Percentiles rank a stretch among this genome's conserved stretches.
Conservation (phyloP, 1,140 invertebrate species). For the Zaprionus nigranus region DNA sequence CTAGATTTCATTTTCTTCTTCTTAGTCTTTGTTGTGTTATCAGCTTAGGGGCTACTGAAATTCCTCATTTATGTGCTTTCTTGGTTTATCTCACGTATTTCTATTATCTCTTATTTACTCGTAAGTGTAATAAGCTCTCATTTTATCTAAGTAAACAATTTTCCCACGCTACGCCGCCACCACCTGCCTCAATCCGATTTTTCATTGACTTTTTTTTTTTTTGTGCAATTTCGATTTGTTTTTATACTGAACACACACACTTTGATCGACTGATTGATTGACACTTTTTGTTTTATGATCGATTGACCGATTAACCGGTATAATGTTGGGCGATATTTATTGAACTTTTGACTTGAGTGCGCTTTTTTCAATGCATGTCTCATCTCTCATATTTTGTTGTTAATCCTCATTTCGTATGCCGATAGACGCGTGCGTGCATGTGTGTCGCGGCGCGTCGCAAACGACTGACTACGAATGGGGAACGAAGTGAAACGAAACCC, state of each 20-base stretch:
- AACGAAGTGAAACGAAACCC: conserved; percentile 51
- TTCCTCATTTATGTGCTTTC: conserved; percentile 19
- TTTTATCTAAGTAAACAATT: conserved; percentile 61
- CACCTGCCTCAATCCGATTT: conserved; percentile 53
- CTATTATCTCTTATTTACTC: conserved; percentile 35
- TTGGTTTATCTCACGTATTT: conserved; percentile 38
- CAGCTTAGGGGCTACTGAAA: conserved; percentile 31
- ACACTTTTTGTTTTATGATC: conserved; percentile 34
- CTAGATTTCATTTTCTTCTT: not conserved
- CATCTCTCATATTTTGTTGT: conserved; percentile 66
- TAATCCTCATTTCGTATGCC: conserved; percentile 37
- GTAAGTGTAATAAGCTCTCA: conserved; percentile 9
- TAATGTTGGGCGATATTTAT: conserved; percentile 3
- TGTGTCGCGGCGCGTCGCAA: conserved; percentile 54
- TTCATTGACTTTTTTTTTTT: conserved; percentile 55
- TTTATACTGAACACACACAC: conserved; percentile 18
- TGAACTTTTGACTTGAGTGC: conserved; percentile 51
- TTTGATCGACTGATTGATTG: conserved; percentile 40
- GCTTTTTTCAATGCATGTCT: conserved; percentile 38
- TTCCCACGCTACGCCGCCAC: conserved; percentile 66
- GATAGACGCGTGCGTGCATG: conserved; percentile 35
- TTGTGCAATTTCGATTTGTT: conserved; percentile 18
- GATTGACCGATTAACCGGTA: conserved; percentile 11
- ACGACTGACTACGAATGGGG: conserved; percentile 53
- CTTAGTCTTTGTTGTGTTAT: conserved; percentile 16